Base-by-base conservation (phyloP, 37 sponge, comb jelly and placozoan species). In the Bolinopsis microptera region DNA sequence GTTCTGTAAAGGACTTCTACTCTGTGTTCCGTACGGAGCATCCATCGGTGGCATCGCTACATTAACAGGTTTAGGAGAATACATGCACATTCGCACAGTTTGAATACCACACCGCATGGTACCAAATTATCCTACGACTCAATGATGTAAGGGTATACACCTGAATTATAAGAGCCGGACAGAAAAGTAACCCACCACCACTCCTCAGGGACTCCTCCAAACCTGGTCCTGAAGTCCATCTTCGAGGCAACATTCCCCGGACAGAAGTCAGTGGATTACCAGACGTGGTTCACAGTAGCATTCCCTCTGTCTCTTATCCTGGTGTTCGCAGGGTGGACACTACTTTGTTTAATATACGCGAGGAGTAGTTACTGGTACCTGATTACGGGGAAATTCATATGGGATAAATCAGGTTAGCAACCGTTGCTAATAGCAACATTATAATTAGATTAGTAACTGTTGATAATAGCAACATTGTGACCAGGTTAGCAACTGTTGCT, bases 21-120 rank as follows among this genome's bases (percentile, higher is more conserved):
- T 98, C 28, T 95, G 95, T 18, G 93, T 96, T 22, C 96, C 98
- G 0, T 98, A 96, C 39, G 93, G 95, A 27, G 98, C 98, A 25
- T 96, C 95, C 37, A 96, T 98, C 90, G 98, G 98, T 0, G 98
- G 98, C 16, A 98, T 95, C 27, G 98, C 95, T 0, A 98, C 98
- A 23, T 93, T 98, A 22, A 98, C 97, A n/a, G 98, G 98, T 13
- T 96, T 96, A 35, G 96, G 27, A 18, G 68, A 18, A 61, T 61
- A 18, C n/a, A n/a, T n/a, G n/a, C n/a, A n/a, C n/a, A n/a, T n/a
- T n/a, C n/a, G 68, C 21, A 67, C 13, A 67, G 68, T 67, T 13
- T 67, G 13, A 67, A 67, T 67, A 21, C 68, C 68, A 67, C 21
- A 67, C 68, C 18, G 18, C 68, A 67, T n/a, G n/a, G n/a, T n/a